Conservation (phyloP, 2,888 invertebrate species). For the Cremastobaeus sp. region DNA sequence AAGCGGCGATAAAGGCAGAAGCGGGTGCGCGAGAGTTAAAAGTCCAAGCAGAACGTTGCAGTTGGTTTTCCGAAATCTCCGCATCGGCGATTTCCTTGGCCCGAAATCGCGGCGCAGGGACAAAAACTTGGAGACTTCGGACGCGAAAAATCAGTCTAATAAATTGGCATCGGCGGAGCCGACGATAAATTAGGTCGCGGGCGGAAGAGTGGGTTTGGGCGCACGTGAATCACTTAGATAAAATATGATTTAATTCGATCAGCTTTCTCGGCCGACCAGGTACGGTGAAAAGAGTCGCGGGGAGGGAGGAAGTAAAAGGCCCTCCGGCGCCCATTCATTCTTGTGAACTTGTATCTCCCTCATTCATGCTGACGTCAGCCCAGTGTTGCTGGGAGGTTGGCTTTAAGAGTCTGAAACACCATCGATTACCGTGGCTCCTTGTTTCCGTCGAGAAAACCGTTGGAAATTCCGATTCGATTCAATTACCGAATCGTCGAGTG, state of each 20-base stretch:
- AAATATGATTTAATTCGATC: conserved; percentile 50
- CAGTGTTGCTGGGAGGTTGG: conserved; percentile 16
- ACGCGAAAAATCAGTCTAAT: conserved; percentile 12
- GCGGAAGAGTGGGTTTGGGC: conserved; percentile 5
- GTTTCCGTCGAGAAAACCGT: too few relatives aligned
- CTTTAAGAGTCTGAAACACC: conserved; percentile 44
- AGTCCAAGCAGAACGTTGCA: too few relatives aligned
- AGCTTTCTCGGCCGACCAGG: conserved; percentile 30
- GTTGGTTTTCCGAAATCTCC: too few relatives aligned
- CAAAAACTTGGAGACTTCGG: too few relatives aligned
- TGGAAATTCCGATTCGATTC: too few relatives aligned
- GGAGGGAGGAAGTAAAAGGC: conserved; percentile 21
- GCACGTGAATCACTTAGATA: conserved; percentile 36
- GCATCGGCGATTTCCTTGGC: neutral
- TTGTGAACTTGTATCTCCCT: conserved; percentile 41
- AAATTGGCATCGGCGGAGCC: conserved; percentile 21
- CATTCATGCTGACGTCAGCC: conserved; percentile 49
- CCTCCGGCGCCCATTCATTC: conserved; percentile 51
- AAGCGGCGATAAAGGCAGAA: too few relatives aligned
- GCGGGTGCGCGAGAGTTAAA: too few relatives aligned
- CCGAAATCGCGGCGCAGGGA: conserved; percentile 2
- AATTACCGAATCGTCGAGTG: too few relatives aligned
- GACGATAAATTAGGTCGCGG: conserved; percentile 24
- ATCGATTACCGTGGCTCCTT: too few relatives aligned
- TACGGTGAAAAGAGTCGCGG: neutral